Conservation (phyloP, 2,113 vertebrate genomes). For the Cebidichthys violaceus region DNA sequence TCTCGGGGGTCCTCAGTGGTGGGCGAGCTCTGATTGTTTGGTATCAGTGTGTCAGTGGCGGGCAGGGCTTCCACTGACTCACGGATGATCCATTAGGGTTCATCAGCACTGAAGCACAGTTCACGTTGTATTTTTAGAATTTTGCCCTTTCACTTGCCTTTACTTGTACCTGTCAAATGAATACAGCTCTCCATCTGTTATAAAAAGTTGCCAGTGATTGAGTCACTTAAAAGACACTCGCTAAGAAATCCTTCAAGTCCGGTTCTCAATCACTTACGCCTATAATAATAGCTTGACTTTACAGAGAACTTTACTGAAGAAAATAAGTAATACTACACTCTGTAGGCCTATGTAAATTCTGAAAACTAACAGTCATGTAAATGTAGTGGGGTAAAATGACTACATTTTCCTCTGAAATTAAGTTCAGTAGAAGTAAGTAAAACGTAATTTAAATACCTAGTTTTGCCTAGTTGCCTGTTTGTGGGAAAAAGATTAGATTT, state of each 20-base stretch:
- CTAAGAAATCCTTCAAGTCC: background rate
- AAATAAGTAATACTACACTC: background rate
- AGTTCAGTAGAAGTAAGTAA: background rate
- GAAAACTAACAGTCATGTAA: too few relatives aligned
- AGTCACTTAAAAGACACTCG: slow-evolving; percentile 4
- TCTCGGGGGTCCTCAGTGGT: slow-evolving; percentile 46
- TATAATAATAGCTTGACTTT: too few relatives aligned
- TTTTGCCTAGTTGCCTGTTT: background rate
- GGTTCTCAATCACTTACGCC: too few relatives aligned
- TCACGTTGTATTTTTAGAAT: slow-evolving; percentile 47
- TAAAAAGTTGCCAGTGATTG: background rate
- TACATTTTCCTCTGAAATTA: background rate
- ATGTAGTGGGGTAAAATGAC: background rate
- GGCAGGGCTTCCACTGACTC: slow-evolving; percentile 56
- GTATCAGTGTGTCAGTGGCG: slow-evolving; percentile 51
- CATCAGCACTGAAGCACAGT: slow-evolving; percentile 29
- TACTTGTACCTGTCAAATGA: background rate
- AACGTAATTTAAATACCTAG: background rate
- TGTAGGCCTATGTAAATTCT: background rate
- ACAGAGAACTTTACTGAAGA: background rate
- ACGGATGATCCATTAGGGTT: slow-evolving; percentile 57
- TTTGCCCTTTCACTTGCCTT: slow-evolving; percentile 17
- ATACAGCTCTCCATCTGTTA: background rate
- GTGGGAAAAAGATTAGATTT: too few relatives aligned
- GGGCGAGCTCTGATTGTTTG: slow-evolving; percentile 68